phyloP scores from a whole-genome alignment of 64 coral and sea anemone species.

The Porites australiensis region DNA sequence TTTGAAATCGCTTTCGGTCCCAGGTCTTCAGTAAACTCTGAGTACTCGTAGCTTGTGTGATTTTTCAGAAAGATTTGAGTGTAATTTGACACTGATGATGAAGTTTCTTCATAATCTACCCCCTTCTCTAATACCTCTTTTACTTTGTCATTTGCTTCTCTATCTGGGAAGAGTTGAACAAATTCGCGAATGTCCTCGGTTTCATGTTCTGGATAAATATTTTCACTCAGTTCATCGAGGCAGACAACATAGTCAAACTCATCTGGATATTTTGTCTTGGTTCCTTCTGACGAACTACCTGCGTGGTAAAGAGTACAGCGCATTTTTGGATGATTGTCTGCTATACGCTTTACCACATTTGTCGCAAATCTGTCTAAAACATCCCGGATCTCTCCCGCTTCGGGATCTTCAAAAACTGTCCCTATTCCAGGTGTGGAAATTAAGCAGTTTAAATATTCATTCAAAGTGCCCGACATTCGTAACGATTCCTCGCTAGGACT shows the following conservation, averaged over 20 bases:
- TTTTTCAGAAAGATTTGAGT: conserved; percentile 52
- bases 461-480: conserved; percentile 20
- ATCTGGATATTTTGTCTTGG: conserved; percentile 60
- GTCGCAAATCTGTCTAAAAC: conserved; percentile 25
- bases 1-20: conserved; percentile 9
- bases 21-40: neutral
- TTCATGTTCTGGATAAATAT: conserved; percentile 48
- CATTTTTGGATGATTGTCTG: conserved; percentile 46
- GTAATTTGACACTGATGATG: conserved; percentile 43
- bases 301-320: conserved; percentile 51
- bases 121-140: conserved; percentile 27
- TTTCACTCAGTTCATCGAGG: conserved; percentile 61
- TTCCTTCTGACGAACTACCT: conserved; percentile 68
- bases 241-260: conserved; percentile 70
- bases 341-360: conserved; percentile 32
- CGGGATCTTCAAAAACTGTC: conserved; percentile 34
- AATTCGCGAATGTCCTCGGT: conserved; percentile 12
- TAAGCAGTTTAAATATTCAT: conserved; percentile 35
- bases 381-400: conserved; percentile 52
- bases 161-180: neutral
- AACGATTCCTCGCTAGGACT: conserved; percentile 7
- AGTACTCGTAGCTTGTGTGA: conserved; percentile 27
- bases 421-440: conserved; percentile 31
- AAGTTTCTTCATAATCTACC: conserved; percentile 30
- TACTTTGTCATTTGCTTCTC: conserved; percentile 20